phyloP scores from a whole-genome alignment of 1,140 invertebrate genomes.

The Patella vulgata region DNA sequence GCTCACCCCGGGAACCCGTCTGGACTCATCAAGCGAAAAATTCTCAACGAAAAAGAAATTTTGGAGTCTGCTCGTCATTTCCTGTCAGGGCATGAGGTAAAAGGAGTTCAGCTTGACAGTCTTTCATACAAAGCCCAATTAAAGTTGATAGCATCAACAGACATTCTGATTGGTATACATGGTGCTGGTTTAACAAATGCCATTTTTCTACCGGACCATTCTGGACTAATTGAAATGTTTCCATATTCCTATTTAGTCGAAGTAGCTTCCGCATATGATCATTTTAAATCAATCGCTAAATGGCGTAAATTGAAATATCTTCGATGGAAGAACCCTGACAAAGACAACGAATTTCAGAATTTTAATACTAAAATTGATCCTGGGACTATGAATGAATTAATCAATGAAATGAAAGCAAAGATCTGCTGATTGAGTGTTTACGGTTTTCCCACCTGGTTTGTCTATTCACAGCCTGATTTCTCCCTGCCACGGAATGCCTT shows the following conservation, averaged over 20 bases:
- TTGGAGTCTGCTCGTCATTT: constrained; percentile 15
- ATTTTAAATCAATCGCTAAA: constrained; percentile 46
- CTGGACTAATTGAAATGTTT: constrained; percentile 91
- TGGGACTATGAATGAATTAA: neutral
- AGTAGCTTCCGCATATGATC: constrained; percentile 6
- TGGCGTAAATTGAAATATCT: constrained; percentile 54
- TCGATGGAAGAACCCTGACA: constrained; percentile 46
- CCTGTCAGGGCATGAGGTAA: constrained; percentile 5
- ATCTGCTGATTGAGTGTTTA: too few relatives aligned
- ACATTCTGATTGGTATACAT: constrained; percentile 96
- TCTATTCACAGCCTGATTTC: too few relatives aligned
- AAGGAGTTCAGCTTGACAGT: constrained; percentile 34
- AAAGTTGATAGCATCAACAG: constrained; percentile 73
- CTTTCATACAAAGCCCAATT: constrained; percentile 43
- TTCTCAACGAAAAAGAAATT: constrained; percentile 49
- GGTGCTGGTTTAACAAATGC: constrained; percentile 94
- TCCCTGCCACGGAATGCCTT: too few relatives aligned
- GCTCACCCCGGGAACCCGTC: constrained; percentile 54
- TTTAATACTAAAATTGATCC: constrained; percentile 37
- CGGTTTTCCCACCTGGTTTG: too few relatives aligned
- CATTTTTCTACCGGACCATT: constrained; percentile 94
- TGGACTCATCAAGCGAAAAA: constrained; percentile 40
- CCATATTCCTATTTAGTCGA: constrained; percentile 36
- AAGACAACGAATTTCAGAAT: constrained; percentile 33
- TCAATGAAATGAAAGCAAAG: constrained; percentile 6